These are phyloP conservation scores for Nezara viridula DNA, from an alignment of 2,888 invertebrate genomes.

Conservation along the genomic window DNA sequence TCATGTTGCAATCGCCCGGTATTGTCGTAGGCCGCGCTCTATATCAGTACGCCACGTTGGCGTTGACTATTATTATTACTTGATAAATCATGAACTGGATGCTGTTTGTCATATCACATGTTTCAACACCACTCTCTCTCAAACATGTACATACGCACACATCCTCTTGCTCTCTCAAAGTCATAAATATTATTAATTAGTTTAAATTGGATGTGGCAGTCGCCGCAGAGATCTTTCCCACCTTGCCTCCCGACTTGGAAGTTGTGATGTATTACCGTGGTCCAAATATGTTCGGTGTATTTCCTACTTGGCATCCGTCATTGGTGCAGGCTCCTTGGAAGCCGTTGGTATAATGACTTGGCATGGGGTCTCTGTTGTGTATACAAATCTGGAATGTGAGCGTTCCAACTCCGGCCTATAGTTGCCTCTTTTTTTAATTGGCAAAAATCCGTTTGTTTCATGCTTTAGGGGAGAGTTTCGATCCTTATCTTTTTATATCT, in stretches of 20 bases:
- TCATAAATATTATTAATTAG: neutral
- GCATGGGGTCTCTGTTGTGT: conserved; percentile 9
- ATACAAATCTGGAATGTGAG: neutral
- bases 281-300: neutral
- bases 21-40: neutral
- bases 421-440: neutral
- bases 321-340: neutral
- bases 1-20: neutral
- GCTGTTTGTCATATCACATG: neutral
- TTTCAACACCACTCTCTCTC: neutral
- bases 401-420: neutral
- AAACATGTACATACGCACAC: neutral
- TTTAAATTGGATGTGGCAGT: neutral
- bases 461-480: neutral
- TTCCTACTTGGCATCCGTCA: neutral
- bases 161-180: too few species aligned
- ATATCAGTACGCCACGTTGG: neutral
- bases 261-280: neutral
- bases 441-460: neutral
- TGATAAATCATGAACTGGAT: neutral
- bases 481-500: neutral
- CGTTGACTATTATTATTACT: neutral
- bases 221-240: neutral
- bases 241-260: neutral
- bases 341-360: conserved; percentile 2